Percentiles rank a stretch among this genome's conserved stretches.
Evolutionary conservation across 2,797 vertebrate genomes (phyloP).

Genomic region (Pseudomugil gertrudae): DNA sequence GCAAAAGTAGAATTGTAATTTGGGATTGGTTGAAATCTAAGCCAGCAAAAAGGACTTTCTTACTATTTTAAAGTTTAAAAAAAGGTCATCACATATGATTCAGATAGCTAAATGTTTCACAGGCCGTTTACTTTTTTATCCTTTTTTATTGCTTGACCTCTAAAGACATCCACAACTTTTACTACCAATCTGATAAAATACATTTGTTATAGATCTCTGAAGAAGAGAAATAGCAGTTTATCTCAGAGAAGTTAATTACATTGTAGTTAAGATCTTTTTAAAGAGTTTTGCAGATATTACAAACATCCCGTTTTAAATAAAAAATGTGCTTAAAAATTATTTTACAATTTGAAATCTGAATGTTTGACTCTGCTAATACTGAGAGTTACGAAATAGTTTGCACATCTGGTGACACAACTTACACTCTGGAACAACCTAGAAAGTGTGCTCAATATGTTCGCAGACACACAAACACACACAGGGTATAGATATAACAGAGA

Average conservation of each 20-base stretch:
- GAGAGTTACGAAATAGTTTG: neutral
- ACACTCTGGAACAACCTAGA: slow-evolving; percentile 23
- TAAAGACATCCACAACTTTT: slow-evolving; percentile 1
- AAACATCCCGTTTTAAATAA: neutral
- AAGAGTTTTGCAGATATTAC: neutral
- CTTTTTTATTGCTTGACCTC: slow-evolving; percentile 1
- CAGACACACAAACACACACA: slow-evolving; percentile 24
- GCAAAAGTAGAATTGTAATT: neutral
- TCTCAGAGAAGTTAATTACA: slow-evolving; percentile 10
- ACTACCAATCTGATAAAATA: neutral
- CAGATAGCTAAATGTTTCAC: slow-evolving; percentile 12
- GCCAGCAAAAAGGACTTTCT: slow-evolving; percentile 5
- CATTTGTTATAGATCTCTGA: neutral
- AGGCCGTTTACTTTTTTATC: slow-evolving; percentile 8
- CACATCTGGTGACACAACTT: slow-evolving; percentile 11
- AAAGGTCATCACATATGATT: neutral
- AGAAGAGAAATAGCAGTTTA: neutral
- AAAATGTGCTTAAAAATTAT: neutral
- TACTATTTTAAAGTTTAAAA: slow-evolving; percentile 7
- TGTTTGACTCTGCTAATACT: neutral
- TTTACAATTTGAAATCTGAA: slow-evolving; percentile 8
- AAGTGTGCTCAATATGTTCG: slow-evolving; percentile 3
- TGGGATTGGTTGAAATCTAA: neutral
- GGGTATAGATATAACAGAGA: slow-evolving; percentile 46
- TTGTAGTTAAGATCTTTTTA: neutral